Evolutionary conservation across 2,797 vertebrate genomes (phyloP).

Genomic region (Chelon auratus): DNA sequence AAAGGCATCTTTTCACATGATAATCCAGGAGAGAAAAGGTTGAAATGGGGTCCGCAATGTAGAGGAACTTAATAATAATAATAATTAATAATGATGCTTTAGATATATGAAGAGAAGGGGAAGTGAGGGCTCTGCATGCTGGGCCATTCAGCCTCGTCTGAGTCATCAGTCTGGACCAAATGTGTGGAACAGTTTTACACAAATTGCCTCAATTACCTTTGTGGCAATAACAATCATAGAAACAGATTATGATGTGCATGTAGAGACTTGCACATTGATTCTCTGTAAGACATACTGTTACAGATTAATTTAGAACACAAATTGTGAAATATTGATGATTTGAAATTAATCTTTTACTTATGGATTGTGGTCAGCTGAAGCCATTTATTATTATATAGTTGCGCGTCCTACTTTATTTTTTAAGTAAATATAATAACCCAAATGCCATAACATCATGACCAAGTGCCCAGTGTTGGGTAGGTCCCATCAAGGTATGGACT

Average conservation of each 20-base stretch:
- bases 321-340: too few relatives aligned
- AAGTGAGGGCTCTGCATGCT: conserved; percentile 26
- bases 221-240: conserved; percentile 43
- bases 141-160: conserved; percentile 31
- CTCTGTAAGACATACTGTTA: background rate
- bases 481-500: too few relatives aligned
- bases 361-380: too few relatives aligned
- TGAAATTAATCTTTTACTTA: too few relatives aligned
- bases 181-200: conserved; percentile 34
- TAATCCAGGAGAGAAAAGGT: conserved; percentile 74
- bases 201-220: conserved; percentile 57
- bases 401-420: too few relatives aligned
- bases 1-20: conserved; percentile 76
- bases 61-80: conserved; percentile 67
- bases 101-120: conserved; percentile 48
- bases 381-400: too few relatives aligned
- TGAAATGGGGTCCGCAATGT: conserved; percentile 59
- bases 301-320: too few relatives aligned
- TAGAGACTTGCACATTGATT: background rate
- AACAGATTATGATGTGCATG: conserved; percentile 34
- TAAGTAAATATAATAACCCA: too few relatives aligned
- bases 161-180: conserved; percentile 41
- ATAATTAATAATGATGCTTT: conserved; percentile 60
- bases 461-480: too few relatives aligned
- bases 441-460: too few relatives aligned